Base-by-base conservation (phyloP, 2,888 invertebrate genomes). In the Merodon equestris region DNA sequence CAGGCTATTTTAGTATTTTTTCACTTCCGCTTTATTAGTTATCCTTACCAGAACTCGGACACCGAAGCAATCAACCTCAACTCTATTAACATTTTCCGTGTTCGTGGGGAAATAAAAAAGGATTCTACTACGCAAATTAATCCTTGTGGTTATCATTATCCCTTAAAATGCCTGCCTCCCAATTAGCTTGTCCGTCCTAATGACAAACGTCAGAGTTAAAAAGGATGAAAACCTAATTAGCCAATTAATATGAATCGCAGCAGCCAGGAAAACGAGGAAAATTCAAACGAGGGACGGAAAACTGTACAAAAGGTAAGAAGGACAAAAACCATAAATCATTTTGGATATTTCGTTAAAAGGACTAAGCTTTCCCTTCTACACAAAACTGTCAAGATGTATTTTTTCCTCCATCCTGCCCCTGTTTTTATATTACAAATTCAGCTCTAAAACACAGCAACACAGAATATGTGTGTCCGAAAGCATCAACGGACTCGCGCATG, bases 241-340 rank as follows among this genome's bases (percentile, higher is more conserved):
- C 64, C 77, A 77, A 77, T 77, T 72, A 77, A 72, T 77, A 77
- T 72, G 73, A 77, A 67, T 61, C 51, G 67, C 45, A 45, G 40
- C 42, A 27, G 56, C 34, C 34, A 58, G 50, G 2, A 27, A 7
- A 4, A 27, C 7, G 27, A 27, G 3, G 3, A 7, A 27, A 27
- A 27, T 27, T n/a, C n/a, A n/a, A n/a, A n/a, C n/a, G n/a, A n/a
- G n/a, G n/a, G n/a, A n/a, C n/a, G n/a, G n/a, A n/a, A n/a, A n/a
- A n/a, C n/a, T n/a, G n/a, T n/a, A n/a, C n/a, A 36, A 40, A 40
- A 40, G n/a, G 40, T n/a, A 40, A 40, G 42, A 50, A 45, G 51
- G 15, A 36, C 3, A 34, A 14, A 51, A 38, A 54, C 61, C 54
- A 72, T 72, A 77, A 77, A 77, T 73, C 77, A 72, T 57, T 72